Evolutionary conservation across 1,140 invertebrate genomes (phyloP).

Genomic region (Zaprionus inermis): DNA sequence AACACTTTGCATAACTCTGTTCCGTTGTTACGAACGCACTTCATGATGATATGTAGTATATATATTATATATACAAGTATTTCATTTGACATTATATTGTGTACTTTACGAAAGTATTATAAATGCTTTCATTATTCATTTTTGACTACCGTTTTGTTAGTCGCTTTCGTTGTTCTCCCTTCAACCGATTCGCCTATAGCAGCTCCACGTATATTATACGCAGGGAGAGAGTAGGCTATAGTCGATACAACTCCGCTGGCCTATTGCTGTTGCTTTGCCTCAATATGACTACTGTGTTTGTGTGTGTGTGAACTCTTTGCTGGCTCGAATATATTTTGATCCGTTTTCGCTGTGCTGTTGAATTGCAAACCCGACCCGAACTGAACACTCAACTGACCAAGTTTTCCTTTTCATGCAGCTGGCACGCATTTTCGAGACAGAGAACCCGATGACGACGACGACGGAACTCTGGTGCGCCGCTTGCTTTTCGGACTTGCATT

Average conservation of each 20-base stretch:
- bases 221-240: conserved; percentile 32
- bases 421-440: conserved; percentile 59
- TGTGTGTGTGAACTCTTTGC: conserved; percentile 34
- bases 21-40: conserved; percentile 10
- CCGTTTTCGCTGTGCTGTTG: conserved; percentile 77
- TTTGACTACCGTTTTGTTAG: conserved; percentile 30
- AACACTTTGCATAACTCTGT: conserved; percentile 27
- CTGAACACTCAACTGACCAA: conserved; percentile 77
- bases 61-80: conserved; percentile 30
- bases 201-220: conserved; percentile 5
- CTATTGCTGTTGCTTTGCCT: conserved; percentile 52
- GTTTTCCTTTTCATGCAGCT: conserved; percentile 79
- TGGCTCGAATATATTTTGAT: conserved; percentile 50
- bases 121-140: conserved; percentile 9
- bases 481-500: conserved; percentile 66
- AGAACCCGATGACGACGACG: conserved; percentile 28
- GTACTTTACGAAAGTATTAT: conserved; percentile 10
- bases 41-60: conserved; percentile 28
- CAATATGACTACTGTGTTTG: conserved; percentile 1
- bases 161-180: conserved; percentile 13
- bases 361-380: conserved; percentile 83
- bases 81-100: not conserved
- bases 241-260: conserved; percentile 60
- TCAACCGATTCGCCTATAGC: conserved; percentile 10
- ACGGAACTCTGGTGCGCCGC: conserved; percentile 59